Percentiles rank a stretch among this genome's conserved stretches.
These are phyloP conservation scores for Lindbergichthys nudifrons DNA, from an alignment of 2,797 vertebrate genomes.

Conservation along the genomic window DNA sequence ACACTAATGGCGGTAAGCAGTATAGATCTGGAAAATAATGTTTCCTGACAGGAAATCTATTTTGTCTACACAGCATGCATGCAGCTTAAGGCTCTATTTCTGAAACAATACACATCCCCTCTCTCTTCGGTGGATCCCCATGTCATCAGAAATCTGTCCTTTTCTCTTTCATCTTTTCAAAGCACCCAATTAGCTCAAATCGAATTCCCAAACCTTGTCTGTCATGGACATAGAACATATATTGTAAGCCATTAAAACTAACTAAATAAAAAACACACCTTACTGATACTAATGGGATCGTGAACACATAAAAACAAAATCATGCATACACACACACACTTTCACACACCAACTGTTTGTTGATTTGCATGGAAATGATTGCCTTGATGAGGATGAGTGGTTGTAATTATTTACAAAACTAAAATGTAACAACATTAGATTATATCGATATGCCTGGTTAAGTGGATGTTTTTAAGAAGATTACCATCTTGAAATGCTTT, in stretches of 20 bases:
- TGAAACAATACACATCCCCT: conserved; percentile 61
- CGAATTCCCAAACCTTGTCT: conserved; percentile 51
- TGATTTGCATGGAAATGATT: conserved; percentile 43
- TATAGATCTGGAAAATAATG: conserved; percentile 61
- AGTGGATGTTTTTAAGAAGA: conserved; percentile 55
- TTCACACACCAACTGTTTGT: conserved; percentile 16
- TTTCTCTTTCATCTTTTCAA: conserved; percentile 63
- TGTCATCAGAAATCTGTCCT: conserved; percentile 67
- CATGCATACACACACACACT: background rate
- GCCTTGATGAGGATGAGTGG: conserved; percentile 53
- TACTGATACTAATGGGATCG: conserved; percentile 12
- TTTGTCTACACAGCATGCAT: conserved; percentile 62
- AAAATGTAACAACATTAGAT: conserved; percentile 56
- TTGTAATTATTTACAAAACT: conserved; percentile 67
- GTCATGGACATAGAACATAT: conserved; percentile 46
- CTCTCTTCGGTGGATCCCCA: conserved; percentile 47
- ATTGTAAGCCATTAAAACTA: conserved; percentile 24
- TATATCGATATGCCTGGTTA: conserved; percentile 60
- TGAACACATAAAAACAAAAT: background rate
- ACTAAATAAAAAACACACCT: conserved; percentile 27
- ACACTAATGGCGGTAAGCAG: conserved; percentile 61
- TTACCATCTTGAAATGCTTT: conserved; percentile 50
- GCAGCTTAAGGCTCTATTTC: conserved; percentile 69
- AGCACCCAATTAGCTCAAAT: conserved; percentile 68
- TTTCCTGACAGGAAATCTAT: conserved; percentile 75